phyloP scores from a whole-genome alignment of 2,797 vertebrate genomes.

The Caiman crocodilus region DNA sequence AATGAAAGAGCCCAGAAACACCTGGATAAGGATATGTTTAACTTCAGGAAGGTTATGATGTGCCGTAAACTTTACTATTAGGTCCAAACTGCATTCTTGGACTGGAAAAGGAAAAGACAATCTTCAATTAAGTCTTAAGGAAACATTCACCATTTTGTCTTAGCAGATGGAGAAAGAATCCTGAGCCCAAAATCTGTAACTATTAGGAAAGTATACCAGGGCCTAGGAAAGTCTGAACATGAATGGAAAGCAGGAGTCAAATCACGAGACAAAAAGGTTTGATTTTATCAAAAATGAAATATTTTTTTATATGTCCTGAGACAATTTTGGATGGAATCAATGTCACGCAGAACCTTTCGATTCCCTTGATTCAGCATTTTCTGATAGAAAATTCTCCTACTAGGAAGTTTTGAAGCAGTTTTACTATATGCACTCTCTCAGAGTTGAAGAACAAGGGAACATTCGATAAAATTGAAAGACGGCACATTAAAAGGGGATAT shows the following conservation, averaged over 20 bases:
- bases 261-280: too few relatives aligned
- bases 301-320: too few relatives aligned
- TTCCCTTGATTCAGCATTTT: background rate
- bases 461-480: background rate
- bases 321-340: too few relatives aligned
- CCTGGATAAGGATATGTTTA: background rate
- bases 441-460: background rate
- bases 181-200: conserved; percentile 29
- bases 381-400: background rate
- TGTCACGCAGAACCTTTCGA: accelerated
- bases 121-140: background rate
- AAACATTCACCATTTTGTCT: background rate
- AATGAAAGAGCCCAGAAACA: background rate
- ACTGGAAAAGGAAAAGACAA: background rate
- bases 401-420: background rate
- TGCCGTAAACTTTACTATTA: background rate
- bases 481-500: background rate
- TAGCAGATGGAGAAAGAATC: background rate
- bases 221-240: background rate
- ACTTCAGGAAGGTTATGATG: background rate
- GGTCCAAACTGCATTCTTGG: background rate
- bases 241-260: background rate
- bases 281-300: too few relatives aligned
- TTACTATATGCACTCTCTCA: background rate
- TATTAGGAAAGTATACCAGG: conserved; percentile 12